A percentile compares a stretch with the other conserved stretches of the same genome.
Conservation (phyloP, 2,113 vertebrate species). For the Gopherus evgoodei region DNA sequence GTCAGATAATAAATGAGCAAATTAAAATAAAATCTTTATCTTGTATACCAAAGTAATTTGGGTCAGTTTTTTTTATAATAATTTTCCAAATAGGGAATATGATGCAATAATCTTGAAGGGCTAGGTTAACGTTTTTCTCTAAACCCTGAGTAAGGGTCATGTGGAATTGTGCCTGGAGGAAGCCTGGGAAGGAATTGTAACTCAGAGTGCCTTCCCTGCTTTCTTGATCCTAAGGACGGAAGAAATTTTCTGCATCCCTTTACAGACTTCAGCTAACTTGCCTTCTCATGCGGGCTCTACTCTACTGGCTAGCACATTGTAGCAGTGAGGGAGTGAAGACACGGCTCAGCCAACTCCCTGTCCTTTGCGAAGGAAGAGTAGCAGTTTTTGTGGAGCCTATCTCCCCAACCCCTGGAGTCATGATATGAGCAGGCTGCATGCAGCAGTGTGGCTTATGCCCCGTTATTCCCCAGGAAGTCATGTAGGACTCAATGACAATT, state of each 20-base stretch:
- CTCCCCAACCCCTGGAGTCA: background rate
- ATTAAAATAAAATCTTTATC: background rate
- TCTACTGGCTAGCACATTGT: background rate
- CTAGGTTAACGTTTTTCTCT: background rate
- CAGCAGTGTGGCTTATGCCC: background rate
- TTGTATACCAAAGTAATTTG: background rate
- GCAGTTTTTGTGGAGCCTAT: background rate
- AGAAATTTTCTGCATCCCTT: background rate
- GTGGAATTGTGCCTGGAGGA: background rate
- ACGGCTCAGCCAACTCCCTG: background rate
- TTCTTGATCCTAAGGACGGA: background rate
- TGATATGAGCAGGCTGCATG: background rate
- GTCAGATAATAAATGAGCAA: constrained; percentile 5
- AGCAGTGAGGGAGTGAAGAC: background rate
- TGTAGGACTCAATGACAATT: background rate
- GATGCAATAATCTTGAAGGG: background rate
- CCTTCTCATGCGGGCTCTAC: background rate
- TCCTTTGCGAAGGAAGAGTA: background rate
- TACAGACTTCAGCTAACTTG: background rate
- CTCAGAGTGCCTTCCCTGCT: background rate
- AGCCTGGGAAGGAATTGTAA: background rate
- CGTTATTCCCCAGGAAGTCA: background rate
- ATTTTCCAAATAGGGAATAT: background rate
- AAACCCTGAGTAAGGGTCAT: background rate
- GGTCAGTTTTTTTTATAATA: background rate